Percentiles rank a stretch among this genome's conserved stretches.
Conservation (phyloP, 1,140 invertebrate species). For the Doryteuthis pealeii region DNA sequence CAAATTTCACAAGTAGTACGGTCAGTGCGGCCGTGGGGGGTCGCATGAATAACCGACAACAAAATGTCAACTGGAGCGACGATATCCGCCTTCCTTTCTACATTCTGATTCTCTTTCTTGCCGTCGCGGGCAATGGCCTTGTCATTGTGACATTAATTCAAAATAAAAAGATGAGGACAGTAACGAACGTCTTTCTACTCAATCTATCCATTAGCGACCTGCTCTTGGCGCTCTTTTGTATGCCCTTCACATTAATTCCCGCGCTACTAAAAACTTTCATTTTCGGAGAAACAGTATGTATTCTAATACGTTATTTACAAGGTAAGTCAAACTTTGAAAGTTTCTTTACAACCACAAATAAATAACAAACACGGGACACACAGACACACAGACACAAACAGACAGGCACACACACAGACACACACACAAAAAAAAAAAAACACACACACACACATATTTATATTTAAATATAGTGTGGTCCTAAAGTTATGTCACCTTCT, state of each 20-base stretch:
- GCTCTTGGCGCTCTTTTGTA: conserved; percentile 80
- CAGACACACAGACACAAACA: no score
- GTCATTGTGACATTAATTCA: conserved; percentile 78
- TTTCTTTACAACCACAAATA: no score
- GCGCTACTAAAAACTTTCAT: conserved; percentile 79
- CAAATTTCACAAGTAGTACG: no score
- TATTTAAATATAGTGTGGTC: no score
- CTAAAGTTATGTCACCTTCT: no score
- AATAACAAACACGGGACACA: no score
- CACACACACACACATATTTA: no score
- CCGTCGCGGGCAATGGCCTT: conserved; percentile 76
- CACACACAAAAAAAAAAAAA: no score
- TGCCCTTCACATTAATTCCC: conserved; percentile 83
- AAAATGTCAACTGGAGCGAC: no score
- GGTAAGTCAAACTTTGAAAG: neutral
- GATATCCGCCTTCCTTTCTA: conserved; percentile 64
- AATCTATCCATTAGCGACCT: conserved; percentile 75
- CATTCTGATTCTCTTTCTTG: conserved; percentile 75
- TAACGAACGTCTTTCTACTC: conserved; percentile 82
- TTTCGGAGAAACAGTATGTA: conserved; percentile 81
- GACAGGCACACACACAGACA: no score
- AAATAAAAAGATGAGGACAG: conserved; percentile 82
- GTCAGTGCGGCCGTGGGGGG: no score
- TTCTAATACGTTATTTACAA: conserved; percentile 78
- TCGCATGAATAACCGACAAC: no score